Base-by-base conservation (phyloP, 1,140 invertebrate genomes). In the Zaprionus capensis region DNA sequence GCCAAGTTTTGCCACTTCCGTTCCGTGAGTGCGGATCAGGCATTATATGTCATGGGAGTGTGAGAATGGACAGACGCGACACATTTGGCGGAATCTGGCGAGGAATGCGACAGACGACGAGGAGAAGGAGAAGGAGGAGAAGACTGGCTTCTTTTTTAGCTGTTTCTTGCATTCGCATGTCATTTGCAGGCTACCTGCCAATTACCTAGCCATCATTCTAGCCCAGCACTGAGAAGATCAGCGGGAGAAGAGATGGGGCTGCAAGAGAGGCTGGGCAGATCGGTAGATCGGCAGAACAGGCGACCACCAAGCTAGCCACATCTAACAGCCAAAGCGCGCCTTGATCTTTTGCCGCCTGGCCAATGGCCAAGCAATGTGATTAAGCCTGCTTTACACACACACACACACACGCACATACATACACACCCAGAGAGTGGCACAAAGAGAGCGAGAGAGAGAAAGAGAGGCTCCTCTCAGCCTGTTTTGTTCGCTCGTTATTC, bases 301-400 rank as follows among this genome's bases (percentile, higher is more conserved):
- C 81, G 85, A 90, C 85, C 85, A 90, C 85, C 85, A 90, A 80
- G 85, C 82, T 90, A 85, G 85, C 71, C 81, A 80, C 81, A 72
- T 90, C 85, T 90, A 85, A 85, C 85, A 90, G 85, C 71, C 49
- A 77, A 77, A 68, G 76, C 76, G 58, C 69, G 61, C 85, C 90
- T 90, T 90, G 84, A 91, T 91, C 75, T 91, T 83, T 6, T 38
- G 68, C 85, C 85, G 87, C 83, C 76, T 84, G 84, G 88, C 88
- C 88, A 91, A 91, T 91, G 88, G 88, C 88, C 88, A 91, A 74
- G 83, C 88, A 91, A 91, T 91, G 84, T 91, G 88, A 91, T 91
- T 91, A 91, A 91, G 87, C 82, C 83, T 75, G 67, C 73, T 82
- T 87, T 82, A 62, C 71, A 78, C 80, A 56, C 64, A 66, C 55